Base-by-base conservation (phyloP, 2,888 invertebrate species). In the Podabrus alpinus region DNA sequence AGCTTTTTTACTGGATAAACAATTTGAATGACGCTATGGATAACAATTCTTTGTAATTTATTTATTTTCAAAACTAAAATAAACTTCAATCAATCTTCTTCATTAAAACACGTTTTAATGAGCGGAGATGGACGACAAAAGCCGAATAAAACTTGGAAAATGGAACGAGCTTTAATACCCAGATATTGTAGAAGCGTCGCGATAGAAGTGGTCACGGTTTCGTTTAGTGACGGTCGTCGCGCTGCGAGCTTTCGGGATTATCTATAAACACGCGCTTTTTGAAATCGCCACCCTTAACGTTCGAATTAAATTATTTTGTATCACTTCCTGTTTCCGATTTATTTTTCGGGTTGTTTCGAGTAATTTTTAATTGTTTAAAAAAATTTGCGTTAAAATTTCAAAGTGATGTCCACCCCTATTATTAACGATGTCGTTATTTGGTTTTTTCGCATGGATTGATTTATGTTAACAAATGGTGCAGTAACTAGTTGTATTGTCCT, bases 401-500 rank as follows among this genome's bases (percentile, higher is more conserved):
- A 64, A 64, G 64, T 64, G 25, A 70, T 70, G 70, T 59, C 29
- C 59, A 66, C 66, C 66, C 69, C 45, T 45, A 45, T 45, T 45
- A 45, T 45, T 45, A 45, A 71, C 68, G 62, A 71, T 74, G 68
- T 68, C 68, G 67, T 67, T 64, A 68, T 71, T 68, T 60, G 59
- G 69, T 29, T 72, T 67, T 62, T 64, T 75, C 77, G 76, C 69
- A 73, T 69, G 77, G 75, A 77, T 71, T 77, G 70, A 70, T 67
- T 73, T 70, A 69, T 70, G 62, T 66, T 25, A 68, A 70, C 69
- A 75, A 77, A 80, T 79, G 75, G 81, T 83, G 82, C 81, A 82
- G 80, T 85, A 84, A 84, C 82, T 81, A 82, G 81, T 78, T 74
- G 75, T 75, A 80, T 82, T 82, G 81, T 82, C 76, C 79, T 74